phyloP scores from a whole-genome alignment of 2,797 vertebrate genomes.

The Sebastes nivosus region DNA sequence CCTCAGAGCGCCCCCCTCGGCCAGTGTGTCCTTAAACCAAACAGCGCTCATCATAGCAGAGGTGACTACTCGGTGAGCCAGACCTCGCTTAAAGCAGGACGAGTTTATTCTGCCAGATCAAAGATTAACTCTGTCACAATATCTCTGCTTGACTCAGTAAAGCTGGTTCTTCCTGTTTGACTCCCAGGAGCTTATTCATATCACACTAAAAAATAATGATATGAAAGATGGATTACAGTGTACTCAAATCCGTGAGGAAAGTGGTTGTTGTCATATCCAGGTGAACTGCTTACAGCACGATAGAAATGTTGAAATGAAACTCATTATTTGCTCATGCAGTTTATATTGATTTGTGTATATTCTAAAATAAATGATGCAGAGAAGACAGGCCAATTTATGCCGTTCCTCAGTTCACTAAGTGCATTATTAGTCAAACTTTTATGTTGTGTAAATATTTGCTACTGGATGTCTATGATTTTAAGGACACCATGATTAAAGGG shows the following conservation, averaged over 20 bases:
- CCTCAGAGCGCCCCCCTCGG: conserved; percentile 9
- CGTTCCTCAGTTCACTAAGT: not conserved
- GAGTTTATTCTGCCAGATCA: conserved; percentile 49
- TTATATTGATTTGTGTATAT: not conserved
- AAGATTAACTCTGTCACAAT: conserved; percentile 31
- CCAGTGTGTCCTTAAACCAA: conserved; percentile 48
- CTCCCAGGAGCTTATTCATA: conserved; percentile 39
- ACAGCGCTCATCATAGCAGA: conserved; percentile 43
- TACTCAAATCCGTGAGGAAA: not conserved
- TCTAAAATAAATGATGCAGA: not conserved
- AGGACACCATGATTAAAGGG: not conserved
- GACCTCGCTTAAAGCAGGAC: conserved; percentile 16
- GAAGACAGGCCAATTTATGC: not conserved
- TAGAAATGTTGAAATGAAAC: not conserved
- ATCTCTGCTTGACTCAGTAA: conserved; percentile 59
- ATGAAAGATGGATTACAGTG: not conserved
- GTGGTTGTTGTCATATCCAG: not conserved
- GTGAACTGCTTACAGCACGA: too few species aligned
- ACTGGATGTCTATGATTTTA: not conserved
- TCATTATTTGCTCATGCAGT: not conserved
- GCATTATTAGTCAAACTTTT: not conserved
- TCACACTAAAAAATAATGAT: not conserved
- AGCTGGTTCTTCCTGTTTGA: conserved; percentile 57
- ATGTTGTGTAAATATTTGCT: not conserved
- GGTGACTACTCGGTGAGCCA: conserved; percentile 67